These are phyloP conservation scores for Monoplex corrugatus DNA, from an alignment of 2,888 invertebrate species.

Conservation along the genomic window DNA sequence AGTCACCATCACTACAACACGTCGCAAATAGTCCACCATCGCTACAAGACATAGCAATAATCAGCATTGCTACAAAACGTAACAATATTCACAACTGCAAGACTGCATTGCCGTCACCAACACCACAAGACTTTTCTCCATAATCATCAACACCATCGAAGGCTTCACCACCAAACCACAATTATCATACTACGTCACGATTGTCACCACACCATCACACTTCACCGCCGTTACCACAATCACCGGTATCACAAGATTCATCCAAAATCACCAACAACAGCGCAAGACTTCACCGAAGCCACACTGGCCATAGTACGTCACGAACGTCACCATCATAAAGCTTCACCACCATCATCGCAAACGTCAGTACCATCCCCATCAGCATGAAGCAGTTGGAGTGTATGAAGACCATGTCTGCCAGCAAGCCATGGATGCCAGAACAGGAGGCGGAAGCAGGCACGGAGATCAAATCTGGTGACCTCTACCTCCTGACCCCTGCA, in stretches of 20 bases:
- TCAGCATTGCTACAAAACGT: too few relatives aligned
- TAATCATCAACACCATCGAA: too few relatives aligned
- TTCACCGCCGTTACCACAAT: background rate
- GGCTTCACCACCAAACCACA: too few relatives aligned
- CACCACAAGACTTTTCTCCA: too few relatives aligned
- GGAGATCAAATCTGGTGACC: slow-evolving; percentile 43
- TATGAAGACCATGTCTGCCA: slow-evolving; percentile 19
- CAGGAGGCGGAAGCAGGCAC: slow-evolving; percentile 42
- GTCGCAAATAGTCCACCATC: too few relatives aligned
- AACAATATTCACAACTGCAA: too few relatives aligned
- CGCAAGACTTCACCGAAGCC: background rate
- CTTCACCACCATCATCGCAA: background rate
- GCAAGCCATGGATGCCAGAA: slow-evolving; percentile 27
- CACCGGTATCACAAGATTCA: background rate
- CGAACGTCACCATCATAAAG: background rate
- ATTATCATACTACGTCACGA: too few relatives aligned
- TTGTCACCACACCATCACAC: background rate
- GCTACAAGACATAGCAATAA: too few relatives aligned
- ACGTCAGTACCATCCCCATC: background rate
- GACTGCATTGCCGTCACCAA: too few relatives aligned
- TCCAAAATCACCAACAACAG: background rate
- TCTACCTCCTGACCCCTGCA: slow-evolving; percentile 42
- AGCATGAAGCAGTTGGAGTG: slow-evolving; percentile 34
- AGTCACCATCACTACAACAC: too few relatives aligned
- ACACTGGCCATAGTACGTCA: background rate